Percentiles rank a stretch among this genome's conserved stretches.
phyloP scores from a whole-genome alignment of 2,888 invertebrate genomes.

The Leptopterna dolabrata region DNA sequence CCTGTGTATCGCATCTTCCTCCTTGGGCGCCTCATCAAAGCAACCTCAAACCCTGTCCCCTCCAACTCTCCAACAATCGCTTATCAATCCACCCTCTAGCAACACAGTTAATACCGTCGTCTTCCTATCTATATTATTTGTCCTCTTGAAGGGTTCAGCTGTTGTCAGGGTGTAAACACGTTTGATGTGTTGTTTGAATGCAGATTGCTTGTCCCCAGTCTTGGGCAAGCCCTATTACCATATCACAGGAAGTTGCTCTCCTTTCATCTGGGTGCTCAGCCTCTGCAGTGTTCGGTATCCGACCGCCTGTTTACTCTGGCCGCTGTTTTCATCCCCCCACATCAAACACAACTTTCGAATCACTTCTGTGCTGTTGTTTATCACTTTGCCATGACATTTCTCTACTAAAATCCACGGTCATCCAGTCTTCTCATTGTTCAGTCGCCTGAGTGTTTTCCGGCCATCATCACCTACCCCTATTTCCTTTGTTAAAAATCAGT shows the following conservation, averaged over 20 bases:
- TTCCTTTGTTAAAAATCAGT: too few relatives aligned
- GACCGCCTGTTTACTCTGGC: background rate
- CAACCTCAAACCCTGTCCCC: background rate
- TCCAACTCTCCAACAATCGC: background rate
- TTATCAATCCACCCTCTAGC: background rate
- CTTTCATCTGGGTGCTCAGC: background rate
- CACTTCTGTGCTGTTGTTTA: background rate
- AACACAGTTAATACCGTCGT: background rate
- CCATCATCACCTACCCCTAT: too few relatives aligned
- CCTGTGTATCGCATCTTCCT: background rate
- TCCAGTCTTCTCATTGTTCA: too few relatives aligned
- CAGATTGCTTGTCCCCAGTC: constrained; percentile 29
- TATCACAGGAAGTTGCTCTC: constrained; percentile 26
- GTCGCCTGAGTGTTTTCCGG: too few relatives aligned
- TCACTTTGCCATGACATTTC: too few relatives aligned
- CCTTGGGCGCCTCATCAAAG: background rate
- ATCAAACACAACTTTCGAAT: background rate
- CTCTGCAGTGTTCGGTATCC: background rate
- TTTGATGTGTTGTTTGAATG: constrained; percentile 51
- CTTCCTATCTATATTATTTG: background rate
- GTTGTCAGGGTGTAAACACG: constrained; percentile 43
- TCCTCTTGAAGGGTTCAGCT: background rate
- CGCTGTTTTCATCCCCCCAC: background rate
- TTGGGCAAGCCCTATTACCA: constrained; percentile 33
- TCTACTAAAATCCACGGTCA: too few relatives aligned